Conservation (phyloP, 2,888 invertebrate genomes). For the Nebria salina region DNA sequence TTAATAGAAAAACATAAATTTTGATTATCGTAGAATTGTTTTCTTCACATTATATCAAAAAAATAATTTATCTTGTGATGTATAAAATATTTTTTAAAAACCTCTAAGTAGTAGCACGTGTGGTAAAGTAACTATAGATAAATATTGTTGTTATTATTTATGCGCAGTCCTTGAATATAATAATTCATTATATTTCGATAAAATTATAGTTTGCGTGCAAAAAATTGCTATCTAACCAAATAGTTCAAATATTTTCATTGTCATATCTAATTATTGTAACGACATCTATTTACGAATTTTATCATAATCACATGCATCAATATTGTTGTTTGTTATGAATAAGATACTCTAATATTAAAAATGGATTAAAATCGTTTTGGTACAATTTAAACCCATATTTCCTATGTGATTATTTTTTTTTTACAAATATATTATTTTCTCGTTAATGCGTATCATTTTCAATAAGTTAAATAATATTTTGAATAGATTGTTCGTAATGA, state of each 20-base stretch:
- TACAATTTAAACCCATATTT: background rate
- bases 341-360: background rate
- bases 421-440: too few relatives aligned
- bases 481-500: too few relatives aligned
- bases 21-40: too few relatives aligned
- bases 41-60: background rate
- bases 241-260: background rate
- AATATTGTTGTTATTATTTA: background rate
- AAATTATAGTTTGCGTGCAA: background rate
- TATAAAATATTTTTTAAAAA: background rate
- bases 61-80: background rate
- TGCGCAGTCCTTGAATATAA: background rate
- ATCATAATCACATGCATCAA: background rate
- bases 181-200: conserved; percentile 1
- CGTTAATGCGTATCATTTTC: too few relatives aligned
- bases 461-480: too few relatives aligned
- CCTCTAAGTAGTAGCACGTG: background rate
- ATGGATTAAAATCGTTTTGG: background rate
- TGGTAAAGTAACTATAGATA: background rate
- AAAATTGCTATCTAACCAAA: background rate
- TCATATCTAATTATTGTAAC: background rate
- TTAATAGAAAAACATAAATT: too few relatives aligned
- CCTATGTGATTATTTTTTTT: background rate
- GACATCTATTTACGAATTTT: background rate
- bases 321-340: background rate